Percentiles rank a stretch among this genome's conserved stretches.
These are phyloP conservation scores for Diplazon laetatorius DNA, from an alignment of 2,888 invertebrate genomes.

Conservation along the genomic window DNA sequence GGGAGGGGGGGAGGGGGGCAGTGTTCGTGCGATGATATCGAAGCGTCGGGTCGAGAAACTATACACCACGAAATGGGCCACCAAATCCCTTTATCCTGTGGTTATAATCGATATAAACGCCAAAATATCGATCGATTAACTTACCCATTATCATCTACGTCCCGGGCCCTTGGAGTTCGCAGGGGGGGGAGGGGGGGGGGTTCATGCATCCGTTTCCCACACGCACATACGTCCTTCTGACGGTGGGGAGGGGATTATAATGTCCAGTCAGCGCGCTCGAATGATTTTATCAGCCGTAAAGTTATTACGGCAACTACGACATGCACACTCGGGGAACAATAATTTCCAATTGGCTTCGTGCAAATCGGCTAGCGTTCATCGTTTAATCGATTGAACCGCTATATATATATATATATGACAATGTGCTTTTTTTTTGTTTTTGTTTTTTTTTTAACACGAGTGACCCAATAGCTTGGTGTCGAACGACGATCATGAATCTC, in stretches of 20 bases:
- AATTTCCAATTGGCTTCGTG: conserved; percentile 45
- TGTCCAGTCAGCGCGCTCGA: conserved; percentile 7
- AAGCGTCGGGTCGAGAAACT: not conserved
- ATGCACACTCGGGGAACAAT: conserved; percentile 35
- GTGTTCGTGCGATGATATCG: conserved; percentile 22
- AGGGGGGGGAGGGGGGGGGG: not conserved
- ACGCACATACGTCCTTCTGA: conserved; percentile 40
- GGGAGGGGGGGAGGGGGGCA: conserved; percentile 9
- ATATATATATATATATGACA: not conserved
- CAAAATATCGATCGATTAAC: conserved; percentile 59
- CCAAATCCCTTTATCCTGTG: conserved; percentile 46
- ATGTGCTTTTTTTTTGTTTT: not conserved
- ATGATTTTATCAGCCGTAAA: conserved; percentile 54
- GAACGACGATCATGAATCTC: no score
- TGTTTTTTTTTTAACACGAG: no score
- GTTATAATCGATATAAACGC: conserved; percentile 54
- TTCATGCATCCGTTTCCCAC: conserved; percentile 6
- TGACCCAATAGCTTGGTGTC: no score
- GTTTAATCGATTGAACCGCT: conserved; percentile 19
- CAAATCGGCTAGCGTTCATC: not conserved
- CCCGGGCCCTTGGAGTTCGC: no score
- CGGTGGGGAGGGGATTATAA: conserved; percentile 45
- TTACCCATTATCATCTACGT: conserved; percentile 40
- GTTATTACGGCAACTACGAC: conserved; percentile 42
- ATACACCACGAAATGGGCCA: conserved; percentile 1